A percentile compares a stretch with the other conserved stretches of the same genome.
These are phyloP conservation scores for Axinella damicornis DNA, from an alignment of 37 sponge, comb jelly and placozoan species.

Conservation along the genomic window DNA sequence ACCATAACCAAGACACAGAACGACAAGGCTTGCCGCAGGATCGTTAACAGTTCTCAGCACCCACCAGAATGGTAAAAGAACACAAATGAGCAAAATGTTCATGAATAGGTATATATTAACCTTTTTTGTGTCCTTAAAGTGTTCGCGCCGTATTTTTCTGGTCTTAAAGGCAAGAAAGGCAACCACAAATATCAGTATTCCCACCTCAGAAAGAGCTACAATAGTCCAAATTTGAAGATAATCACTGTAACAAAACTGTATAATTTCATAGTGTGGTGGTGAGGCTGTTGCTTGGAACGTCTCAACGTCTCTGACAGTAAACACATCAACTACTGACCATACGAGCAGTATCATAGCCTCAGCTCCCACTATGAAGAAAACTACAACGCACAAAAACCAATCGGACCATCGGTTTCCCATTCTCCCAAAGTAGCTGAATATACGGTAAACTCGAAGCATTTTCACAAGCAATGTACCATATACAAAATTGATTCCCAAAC, in stretches of 20 bases:
- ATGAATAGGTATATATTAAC: constrained; percentile 9
- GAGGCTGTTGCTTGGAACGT: neutral
- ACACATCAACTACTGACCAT: constrained; percentile 7
- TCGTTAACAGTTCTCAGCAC: neutral
- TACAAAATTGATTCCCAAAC: constrained; percentile 5
- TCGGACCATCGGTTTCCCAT: neutral
- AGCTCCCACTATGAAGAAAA: neutral
- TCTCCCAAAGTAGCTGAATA: constrained; percentile 5
- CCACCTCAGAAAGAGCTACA: neutral
- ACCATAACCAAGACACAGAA: neutral
- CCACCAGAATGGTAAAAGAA: neutral
- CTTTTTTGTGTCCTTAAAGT: constrained; percentile 46
- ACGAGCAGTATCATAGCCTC: neutral
- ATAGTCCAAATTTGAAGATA: constrained; percentile 1
- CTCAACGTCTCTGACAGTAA: neutral
- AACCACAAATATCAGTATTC: neutral
- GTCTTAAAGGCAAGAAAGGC: neutral
- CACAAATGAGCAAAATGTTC: neutral
- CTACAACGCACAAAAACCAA: neutral
- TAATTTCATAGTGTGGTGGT: neutral
- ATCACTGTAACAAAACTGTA: neutral
- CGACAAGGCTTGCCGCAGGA: neutral
- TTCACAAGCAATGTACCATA: constrained; percentile 13
- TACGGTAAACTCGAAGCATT: constrained; percentile 4
- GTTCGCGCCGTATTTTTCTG: constrained; percentile 16